Evolutionary conservation across 2,888 invertebrate genomes (phyloP), one percentile per base, ranked within the genome.

Genomic region (Drosophila aldrichi): DNA sequence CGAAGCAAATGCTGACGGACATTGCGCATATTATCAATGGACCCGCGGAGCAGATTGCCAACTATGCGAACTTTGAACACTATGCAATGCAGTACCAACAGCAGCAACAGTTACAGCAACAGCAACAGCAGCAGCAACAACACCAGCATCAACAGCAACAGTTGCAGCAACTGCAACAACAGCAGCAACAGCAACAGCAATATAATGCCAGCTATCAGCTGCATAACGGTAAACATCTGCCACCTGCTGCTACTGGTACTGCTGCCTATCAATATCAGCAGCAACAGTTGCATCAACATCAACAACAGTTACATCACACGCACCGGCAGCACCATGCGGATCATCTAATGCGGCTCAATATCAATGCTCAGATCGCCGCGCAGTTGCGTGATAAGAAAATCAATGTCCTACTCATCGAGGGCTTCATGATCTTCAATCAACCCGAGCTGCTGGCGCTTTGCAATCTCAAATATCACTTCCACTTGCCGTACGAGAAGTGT

Each of bases 341-440:
- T 34, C 64, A 77, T 20, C 70, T 79, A 18, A 82, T 82, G 84
- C 67, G 91, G 0, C 56, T 86, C 9, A 85, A 79, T 69, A 74
- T 87, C 16, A 88, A 82, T 61, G 82, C 79, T 9, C 89, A 83
- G 60, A 80, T 90, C 65, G 87, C 73, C 60, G 91, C 69, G 9
- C 90, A 91, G 58, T 62, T 91, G 54, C 79, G 88, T 32, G 88
- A 92, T 44, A 89, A 90, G 16, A 88, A 91, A 74, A 77, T 92
- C 62, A 94, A 93, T 80, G 92, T 97, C 71, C 90, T 97, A 14
- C 94, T 97, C 1, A 79, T 96, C 0, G 97, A 97, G 90, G 97
- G 97, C 0, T 97, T 97, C 91, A 94, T 95, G 8, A 94, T 96
- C 44, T 95, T 96, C 74, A 96, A 96, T 90, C 95, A 95, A 86